Conservation (phyloP, 2,113 vertebrate genomes). For the Megaceryle maxima region DNA sequence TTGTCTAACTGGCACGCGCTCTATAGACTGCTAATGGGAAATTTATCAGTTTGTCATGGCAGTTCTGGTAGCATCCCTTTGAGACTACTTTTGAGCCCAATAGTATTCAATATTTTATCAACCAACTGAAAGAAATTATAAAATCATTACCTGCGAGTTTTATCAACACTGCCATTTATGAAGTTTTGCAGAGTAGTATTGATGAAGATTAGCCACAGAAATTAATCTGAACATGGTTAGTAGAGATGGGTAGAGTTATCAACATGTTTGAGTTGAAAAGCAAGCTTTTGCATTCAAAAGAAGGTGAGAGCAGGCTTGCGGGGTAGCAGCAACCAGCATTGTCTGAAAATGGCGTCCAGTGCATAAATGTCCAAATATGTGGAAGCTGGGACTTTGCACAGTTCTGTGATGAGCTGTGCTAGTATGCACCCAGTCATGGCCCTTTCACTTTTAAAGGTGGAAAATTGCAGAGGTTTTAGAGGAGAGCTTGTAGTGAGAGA, state of each 20-base stretch:
- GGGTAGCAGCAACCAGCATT: not conserved
- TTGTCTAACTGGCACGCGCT: not conserved
- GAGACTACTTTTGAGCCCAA: not conserved
- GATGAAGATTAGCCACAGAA: slow-evolving; percentile 1
- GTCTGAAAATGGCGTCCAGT: not conserved
- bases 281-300: not conserved
- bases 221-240: not conserved
- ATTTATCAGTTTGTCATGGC: not conserved
- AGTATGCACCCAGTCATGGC: accelerated
- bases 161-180: not conserved
- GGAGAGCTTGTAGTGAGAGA: not conserved
- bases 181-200: slow-evolving; percentile 20
- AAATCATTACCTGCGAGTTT: slow-evolving; percentile 38
- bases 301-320: not conserved
- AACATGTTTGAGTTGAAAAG: not conserved
- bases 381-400: not conserved
- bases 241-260: not conserved
- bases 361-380: not conserved
- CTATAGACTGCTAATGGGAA: not conserved
- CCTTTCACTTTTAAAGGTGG: not conserved
- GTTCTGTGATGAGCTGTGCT: not conserved
- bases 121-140: slow-evolving; percentile 24
- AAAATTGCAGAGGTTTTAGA: not conserved
- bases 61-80: not conserved
- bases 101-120: slow-evolving; percentile 41